Evolutionary conservation across 1,140 invertebrate species (phyloP), one percentile per base, ranked within the genome.

Genomic region (Hestina assimilis): DNA sequence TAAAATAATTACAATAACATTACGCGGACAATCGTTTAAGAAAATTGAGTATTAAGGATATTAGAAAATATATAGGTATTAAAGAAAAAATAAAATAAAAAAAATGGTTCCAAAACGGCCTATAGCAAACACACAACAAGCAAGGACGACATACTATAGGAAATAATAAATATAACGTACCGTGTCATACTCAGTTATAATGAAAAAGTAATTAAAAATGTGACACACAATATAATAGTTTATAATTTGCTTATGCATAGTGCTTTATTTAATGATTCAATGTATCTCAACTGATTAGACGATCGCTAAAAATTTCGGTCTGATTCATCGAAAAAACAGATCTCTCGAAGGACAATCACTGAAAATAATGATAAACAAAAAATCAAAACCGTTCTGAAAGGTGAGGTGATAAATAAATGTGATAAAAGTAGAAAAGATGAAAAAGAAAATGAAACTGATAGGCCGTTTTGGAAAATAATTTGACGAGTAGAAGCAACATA

Each of bases 101-200:
- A 74, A 72, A 78, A 76, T 80, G 70, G 72, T 87, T 88, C 85
- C 85, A 88, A 88, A 88, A 88, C 85, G 85, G 85, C 85, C 85
- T 86, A 86, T 88, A 87, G 83, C 85, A 88, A 84, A 88, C 82
- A 88, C 85, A 87, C 81, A 84, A 76, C 79, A 87, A 87, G 82
- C 83, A 83, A 83, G 76, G 69, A 81, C 80, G 72, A 79, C 76
- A 86, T 78, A 82, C 69, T 66, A 84, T 76, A 83, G 70, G 75
- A 79, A 76, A 72, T 69, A 79, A 78, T 66, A 52, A 53, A 53
- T 53, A 53, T 53, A 81, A 75, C 74, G 62, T 82, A 79, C 80
- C 74, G 71, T 72, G 74, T 69, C 55, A 56, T 71, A 69, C 59
- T 68, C 58, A 70, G 67, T 66, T 59, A n/a, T 74, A 72, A 83